Conservation (phyloP, 1,140 invertebrate genomes). For the Coptotermes formosanus region DNA sequence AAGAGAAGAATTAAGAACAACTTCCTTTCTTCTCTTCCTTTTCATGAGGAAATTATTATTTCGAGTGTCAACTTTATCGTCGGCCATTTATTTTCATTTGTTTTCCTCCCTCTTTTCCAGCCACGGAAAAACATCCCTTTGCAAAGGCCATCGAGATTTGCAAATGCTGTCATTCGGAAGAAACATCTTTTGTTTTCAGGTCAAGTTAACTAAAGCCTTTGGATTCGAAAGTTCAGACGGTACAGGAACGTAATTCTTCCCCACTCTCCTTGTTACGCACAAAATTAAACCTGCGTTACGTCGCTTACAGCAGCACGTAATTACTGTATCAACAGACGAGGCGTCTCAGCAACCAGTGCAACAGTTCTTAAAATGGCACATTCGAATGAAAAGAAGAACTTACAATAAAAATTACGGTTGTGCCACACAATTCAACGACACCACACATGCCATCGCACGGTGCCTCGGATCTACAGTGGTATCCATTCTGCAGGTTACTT, state of each 20-base stretch:
- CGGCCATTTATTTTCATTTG: constrained; percentile 33
- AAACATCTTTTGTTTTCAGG: background rate
- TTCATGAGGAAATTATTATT: constrained; percentile 32
- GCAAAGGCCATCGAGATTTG: constrained; percentile 1
- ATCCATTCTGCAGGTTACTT: too few species aligned
- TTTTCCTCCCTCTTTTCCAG: background rate
- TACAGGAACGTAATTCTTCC: background rate
- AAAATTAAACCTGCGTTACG: too few species aligned
- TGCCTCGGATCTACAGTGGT: too few species aligned
- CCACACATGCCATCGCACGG: too few species aligned
- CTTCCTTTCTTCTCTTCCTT: constrained; percentile 29
- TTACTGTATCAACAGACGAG: too few species aligned
- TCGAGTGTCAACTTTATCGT: constrained; percentile 33
- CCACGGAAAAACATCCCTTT: constrained; percentile 2
- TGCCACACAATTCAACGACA: too few species aligned
- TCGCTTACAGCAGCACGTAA: too few species aligned
- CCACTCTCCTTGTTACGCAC: background rate
- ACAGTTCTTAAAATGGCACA: too few species aligned
- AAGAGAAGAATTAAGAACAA: constrained; percentile 30
- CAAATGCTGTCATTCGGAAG: constrained; percentile 1
- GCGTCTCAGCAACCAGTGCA: too few species aligned
- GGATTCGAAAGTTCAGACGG: background rate
- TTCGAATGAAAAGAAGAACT: too few species aligned
- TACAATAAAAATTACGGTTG: too few species aligned
- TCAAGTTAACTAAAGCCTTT: background rate